phyloP scores from a whole-genome alignment of 2,797 vertebrate genomes.

The Acrossocheilus wenchowensis region DNA sequence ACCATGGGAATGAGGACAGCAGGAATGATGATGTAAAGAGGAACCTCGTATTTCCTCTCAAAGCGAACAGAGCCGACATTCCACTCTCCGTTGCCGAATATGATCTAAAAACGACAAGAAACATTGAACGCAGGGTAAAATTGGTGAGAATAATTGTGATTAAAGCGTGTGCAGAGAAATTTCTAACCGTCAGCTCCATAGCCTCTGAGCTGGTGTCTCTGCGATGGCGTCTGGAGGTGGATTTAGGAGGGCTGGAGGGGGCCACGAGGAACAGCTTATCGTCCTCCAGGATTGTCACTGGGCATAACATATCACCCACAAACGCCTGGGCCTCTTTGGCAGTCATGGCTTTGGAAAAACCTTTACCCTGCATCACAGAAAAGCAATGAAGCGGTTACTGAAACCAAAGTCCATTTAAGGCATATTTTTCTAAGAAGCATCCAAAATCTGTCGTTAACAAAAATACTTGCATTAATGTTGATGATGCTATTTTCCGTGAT shows the following conservation, averaged over 20 bases:
- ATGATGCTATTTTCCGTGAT: slow-evolving; percentile 82
- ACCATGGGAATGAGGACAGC: slow-evolving; percentile 91
- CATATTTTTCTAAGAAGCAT: neutral
- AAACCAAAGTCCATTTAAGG: neutral
- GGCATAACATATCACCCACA: slow-evolving; percentile 85
- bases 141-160: neutral
- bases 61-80: slow-evolving; percentile 88
- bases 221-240: slow-evolving; percentile 83
- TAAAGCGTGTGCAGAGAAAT: neutral
- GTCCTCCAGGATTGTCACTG: slow-evolving; percentile 88
- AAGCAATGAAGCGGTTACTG: neutral
- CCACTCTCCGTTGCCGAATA: slow-evolving; percentile 90
- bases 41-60: slow-evolving; percentile 79
- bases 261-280: slow-evolving; percentile 90
- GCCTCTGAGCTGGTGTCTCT: slow-evolving; percentile 86
- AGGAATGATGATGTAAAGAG: slow-evolving; percentile 89
- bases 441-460: neutral
- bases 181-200: slow-evolving; percentile 87
- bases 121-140: neutral
- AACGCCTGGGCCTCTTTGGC: slow-evolving; percentile 88
- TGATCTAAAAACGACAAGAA: slow-evolving; percentile 77
- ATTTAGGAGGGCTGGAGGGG: slow-evolving; percentile 82
- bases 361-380: slow-evolving; percentile 80
- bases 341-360: slow-evolving; percentile 91
- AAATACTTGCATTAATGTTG: slow-evolving; percentile 72